Percentiles rank a stretch among this genome's conserved stretches.
Evolutionary conservation across 2,888 invertebrate genomes (phyloP).

Genomic region (Acronicta psi): DNA sequence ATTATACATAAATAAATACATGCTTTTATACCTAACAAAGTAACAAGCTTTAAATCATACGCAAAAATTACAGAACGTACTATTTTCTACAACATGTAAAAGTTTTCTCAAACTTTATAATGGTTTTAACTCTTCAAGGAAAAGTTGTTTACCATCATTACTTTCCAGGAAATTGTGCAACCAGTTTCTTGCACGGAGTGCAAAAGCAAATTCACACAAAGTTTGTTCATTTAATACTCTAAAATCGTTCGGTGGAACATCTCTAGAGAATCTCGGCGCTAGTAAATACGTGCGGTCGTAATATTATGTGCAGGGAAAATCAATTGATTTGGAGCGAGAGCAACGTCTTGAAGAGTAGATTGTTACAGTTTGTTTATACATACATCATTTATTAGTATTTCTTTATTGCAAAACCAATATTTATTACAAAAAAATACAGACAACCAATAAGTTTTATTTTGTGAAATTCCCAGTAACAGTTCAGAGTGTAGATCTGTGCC

Average conservation of each 20-base stretch:
- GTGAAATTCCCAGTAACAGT: too few species aligned
- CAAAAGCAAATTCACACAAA: constrained; percentile 6
- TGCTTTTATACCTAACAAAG: too few species aligned
- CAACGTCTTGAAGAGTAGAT: neutral
- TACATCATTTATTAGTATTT: too few species aligned
- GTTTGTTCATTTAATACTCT: constrained; percentile 13
- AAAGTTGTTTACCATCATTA: neutral
- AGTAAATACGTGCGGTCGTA: neutral
- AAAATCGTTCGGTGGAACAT: constrained; percentile 5
- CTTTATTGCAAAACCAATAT: too few species aligned
- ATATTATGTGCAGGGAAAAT: constrained; percentile 1
- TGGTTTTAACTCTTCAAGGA: neutral
- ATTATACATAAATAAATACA: too few species aligned
- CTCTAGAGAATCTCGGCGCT: neutral
- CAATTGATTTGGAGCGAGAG: constrained; percentile 12
- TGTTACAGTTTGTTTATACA: too few species aligned
- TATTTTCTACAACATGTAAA: neutral
- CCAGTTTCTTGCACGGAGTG: neutral
- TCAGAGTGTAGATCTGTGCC: too few species aligned
- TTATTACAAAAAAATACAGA: too few species aligned
- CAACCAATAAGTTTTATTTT: too few species aligned
- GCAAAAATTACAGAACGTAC: neutral
- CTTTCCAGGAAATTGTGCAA: neutral
- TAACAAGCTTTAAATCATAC: neutral
- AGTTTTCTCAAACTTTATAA: neutral